A percentile compares a stretch with the other conserved stretches of the same genome.
These are phyloP conservation scores for Semicossyphus pulcher DNA, from an alignment of 2,113 vertebrate species.

Conservation along the genomic window DNA sequence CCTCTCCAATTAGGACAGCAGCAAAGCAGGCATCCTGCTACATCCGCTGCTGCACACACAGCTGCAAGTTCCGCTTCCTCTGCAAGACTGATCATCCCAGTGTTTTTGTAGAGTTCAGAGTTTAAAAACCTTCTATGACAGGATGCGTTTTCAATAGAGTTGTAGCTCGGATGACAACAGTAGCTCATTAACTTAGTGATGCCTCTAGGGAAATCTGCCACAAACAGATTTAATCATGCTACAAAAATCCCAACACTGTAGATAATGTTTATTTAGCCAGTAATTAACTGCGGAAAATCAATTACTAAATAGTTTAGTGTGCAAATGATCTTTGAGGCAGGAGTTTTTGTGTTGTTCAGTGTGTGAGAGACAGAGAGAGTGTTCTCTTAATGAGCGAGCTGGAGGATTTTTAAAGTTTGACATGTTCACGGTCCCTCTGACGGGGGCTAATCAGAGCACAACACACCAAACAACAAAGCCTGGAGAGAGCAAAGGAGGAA, in stretches of 20 bases:
- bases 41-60: slow-evolving; percentile 15
- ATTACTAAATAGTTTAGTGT: not conserved
- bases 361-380: slow-evolving; percentile 3
- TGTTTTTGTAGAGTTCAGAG: not conserved
- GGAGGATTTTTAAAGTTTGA: slow-evolving; percentile 27
- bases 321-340: not conserved
- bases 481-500: not conserved
- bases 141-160: not conserved
- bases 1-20: slow-evolving; percentile 63
- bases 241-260: not conserved
- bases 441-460: slow-evolving; percentile 36
- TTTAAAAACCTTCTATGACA: slow-evolving; percentile 18
- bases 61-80: slow-evolving; percentile 20
- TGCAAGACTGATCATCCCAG: slow-evolving; percentile 1
- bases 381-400: slow-evolving; percentile 42
- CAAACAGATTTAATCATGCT: not conserved
- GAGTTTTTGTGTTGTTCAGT: slow-evolving; percentile 1
- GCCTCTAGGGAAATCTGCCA: not conserved
- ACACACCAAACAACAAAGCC: slow-evolving; percentile 16
- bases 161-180: not conserved
- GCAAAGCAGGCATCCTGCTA: slow-evolving; percentile 12
- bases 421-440: slow-evolving; percentile 40
- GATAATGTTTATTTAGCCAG: not conserved
- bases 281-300: not conserved
- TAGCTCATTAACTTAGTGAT: not conserved